These are phyloP conservation scores for Marcusenius ussheri DNA, from an alignment of 2,113 vertebrate species.

Conservation along the genomic window DNA sequence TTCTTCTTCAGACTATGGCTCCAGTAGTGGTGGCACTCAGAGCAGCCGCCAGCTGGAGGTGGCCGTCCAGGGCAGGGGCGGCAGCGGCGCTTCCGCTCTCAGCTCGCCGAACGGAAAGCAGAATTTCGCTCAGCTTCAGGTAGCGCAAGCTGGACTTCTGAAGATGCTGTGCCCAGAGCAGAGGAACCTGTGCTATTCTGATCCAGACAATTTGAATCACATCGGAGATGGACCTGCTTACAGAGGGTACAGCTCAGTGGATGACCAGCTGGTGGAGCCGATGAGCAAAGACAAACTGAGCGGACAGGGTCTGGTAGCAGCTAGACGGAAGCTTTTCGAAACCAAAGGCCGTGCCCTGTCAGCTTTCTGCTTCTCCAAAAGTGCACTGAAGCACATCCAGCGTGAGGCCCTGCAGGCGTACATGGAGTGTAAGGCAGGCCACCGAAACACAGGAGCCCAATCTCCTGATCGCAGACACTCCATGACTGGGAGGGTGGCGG, in stretches of 20 bases:
- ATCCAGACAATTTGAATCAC: constrained; percentile 76
- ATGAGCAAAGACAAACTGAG: constrained; percentile 36
- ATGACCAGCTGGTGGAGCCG: constrained; percentile 45
- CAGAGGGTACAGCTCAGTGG: constrained; percentile 39
- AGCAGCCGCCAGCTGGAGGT: not conserved
- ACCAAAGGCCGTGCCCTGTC: constrained; percentile 57
- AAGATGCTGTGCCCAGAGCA: constrained; percentile 63
- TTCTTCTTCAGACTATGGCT: constrained; percentile 11
- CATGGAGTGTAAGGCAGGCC: constrained; percentile 68
- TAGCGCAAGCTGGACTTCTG: constrained; percentile 48
- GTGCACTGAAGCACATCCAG: constrained; percentile 62
- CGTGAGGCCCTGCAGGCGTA: constrained; percentile 71
- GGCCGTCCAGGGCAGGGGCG: not conserved
- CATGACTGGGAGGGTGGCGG: constrained; percentile 48
- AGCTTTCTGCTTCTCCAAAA: constrained; percentile 56
- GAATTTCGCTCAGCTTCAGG: constrained; percentile 49
- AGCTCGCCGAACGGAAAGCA: constrained; percentile 53
- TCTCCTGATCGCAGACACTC: constrained; percentile 46
- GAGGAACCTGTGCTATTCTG: constrained; percentile 78
- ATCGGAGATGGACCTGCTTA: constrained; percentile 47
- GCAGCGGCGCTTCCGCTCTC: constrained; percentile 29
- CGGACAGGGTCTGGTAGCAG: constrained; percentile 51
- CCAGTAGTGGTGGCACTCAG: constrained; percentile 20
- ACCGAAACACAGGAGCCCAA: constrained; percentile 48
- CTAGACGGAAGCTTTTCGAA: constrained; percentile 58